A percentile compares a stretch with the other conserved stretches of the same genome.
These are phyloP conservation scores for Agrochola macilenta DNA, from an alignment of 2,888 invertebrate genomes.

Conservation along the genomic window DNA sequence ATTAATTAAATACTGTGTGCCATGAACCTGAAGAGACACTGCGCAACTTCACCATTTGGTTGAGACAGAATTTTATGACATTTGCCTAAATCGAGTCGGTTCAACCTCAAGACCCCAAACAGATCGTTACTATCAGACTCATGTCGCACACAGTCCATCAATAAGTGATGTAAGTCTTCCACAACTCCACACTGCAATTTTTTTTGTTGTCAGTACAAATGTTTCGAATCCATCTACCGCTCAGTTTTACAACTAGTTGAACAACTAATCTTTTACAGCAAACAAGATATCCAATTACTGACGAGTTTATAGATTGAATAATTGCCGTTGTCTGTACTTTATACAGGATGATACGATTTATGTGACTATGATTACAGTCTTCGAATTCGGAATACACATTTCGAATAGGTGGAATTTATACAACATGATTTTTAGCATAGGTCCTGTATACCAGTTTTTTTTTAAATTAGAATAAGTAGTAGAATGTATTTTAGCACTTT, in stretches of 20 bases:
- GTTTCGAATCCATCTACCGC: constrained; percentile 1
- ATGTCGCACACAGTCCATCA: too few relatives aligned
- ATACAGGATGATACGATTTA: constrained; percentile 25
- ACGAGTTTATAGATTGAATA: constrained; percentile 57
- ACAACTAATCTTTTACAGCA: constrained; percentile 28
- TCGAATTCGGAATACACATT: constrained; percentile 4
- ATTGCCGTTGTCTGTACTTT: constrained; percentile 40
- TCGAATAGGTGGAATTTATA: not conserved
- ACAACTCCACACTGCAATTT: not conserved
- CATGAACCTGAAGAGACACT: too few relatives aligned
- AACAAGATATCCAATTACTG: constrained; percentile 60
- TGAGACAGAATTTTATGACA: too few relatives aligned
- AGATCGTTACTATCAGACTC: too few relatives aligned
- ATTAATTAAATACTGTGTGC: too few relatives aligned
- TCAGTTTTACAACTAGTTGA: constrained; percentile 25
- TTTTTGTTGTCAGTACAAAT: constrained; percentile 13
- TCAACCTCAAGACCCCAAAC: too few relatives aligned
- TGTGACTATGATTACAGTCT: constrained; percentile 22
- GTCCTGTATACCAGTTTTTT: not conserved
- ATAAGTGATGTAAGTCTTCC: too few relatives aligned
- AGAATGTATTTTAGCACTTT: not conserved
- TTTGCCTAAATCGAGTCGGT: too few relatives aligned
- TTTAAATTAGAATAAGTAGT: not conserved
- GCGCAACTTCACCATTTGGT: too few relatives aligned
- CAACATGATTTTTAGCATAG: not conserved